A percentile compares a stretch with the other conserved stretches of the same genome.
phyloP scores from a whole-genome alignment of 53 echinoderm and acorn worm species.

The Luidia sarsii region DNA sequence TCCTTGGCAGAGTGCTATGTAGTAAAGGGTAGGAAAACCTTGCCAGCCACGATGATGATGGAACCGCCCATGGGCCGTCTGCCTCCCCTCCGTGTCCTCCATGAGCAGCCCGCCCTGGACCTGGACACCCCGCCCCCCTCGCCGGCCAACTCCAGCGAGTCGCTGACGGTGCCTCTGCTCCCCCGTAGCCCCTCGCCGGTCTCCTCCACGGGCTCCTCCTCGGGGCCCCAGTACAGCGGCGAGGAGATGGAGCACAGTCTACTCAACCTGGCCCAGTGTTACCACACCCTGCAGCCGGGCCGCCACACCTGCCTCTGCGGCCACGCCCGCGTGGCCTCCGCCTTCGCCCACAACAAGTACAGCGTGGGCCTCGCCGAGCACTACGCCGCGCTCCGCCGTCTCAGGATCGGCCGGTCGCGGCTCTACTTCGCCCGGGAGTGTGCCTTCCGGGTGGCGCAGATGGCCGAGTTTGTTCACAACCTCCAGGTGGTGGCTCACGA shows the following conservation, averaged over 20 bases:
- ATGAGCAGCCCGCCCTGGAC: slow-evolving; percentile 87
- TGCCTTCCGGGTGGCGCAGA: slow-evolving; percentile 70
- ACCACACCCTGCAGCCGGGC: slow-evolving; percentile 66
- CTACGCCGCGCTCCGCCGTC: slow-evolving; percentile 62
- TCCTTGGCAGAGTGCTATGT: too few species aligned
- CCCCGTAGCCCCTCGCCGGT: slow-evolving; percentile 27
- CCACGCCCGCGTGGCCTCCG: slow-evolving; percentile 72
- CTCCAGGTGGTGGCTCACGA: slow-evolving; percentile 76
- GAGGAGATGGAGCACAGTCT: slow-evolving; percentile 92
- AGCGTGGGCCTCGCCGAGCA: slow-evolving; percentile 82
- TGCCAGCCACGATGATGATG: slow-evolving; percentile 49
- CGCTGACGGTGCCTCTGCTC: slow-evolving; percentile 33
- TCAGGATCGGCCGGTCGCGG: slow-evolving; percentile 75
- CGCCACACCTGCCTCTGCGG: slow-evolving; percentile 71
- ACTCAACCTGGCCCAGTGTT: slow-evolving; percentile 83
- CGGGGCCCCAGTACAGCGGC: slow-evolving; percentile 62
- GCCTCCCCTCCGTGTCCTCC: slow-evolving; percentile 87
- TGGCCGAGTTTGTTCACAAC: slow-evolving; percentile 74
- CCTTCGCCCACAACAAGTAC: slow-evolving; percentile 95
- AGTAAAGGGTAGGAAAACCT: too few species aligned
- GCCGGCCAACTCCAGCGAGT: slow-evolving; percentile 60
- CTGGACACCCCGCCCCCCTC: slow-evolving; percentile 95
- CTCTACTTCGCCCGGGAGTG: slow-evolving; percentile 81
- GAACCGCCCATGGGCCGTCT: slow-evolving; percentile 76
- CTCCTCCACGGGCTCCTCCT: slow-evolving; percentile 43